These are phyloP conservation scores for Lathamus discolor DNA, from an alignment of 2,113 vertebrate species.

Conservation along the genomic window DNA sequence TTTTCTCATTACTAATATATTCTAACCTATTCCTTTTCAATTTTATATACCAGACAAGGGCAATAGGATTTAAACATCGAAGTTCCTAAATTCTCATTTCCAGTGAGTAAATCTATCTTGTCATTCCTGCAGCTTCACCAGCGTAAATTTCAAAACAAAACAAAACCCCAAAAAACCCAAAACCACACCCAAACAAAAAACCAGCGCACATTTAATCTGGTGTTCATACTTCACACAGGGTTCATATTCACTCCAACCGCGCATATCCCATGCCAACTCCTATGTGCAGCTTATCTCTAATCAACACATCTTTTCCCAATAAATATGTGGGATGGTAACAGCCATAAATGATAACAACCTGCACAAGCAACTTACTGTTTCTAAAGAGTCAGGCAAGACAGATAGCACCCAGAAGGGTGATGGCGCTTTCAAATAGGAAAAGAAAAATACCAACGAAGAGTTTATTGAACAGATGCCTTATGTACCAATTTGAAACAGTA, in stretches of 20 bases:
- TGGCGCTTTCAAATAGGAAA: rapidly evolving
- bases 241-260: neutral
- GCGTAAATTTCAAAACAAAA: neutral
- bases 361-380: neutral
- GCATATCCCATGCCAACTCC: neutral
- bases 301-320: neutral
- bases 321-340: neutral
- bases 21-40: neutral
- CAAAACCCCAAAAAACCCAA: too few relatives aligned
- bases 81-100: slow-evolving; percentile 30
- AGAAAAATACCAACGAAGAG: neutral
- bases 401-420: neutral
- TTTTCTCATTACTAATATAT: neutral
- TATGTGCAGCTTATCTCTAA: neutral
- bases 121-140: neutral
- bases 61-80: slow-evolving; percentile 33
- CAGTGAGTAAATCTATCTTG: neutral
- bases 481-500: neutral
- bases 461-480: neutral
- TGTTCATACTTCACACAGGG: neutral
- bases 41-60: slow-evolving; percentile 34
- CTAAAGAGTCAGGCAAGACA: rapidly evolving
- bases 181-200: neutral
- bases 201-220: neutral
- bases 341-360: neutral